A percentile compares a stretch with the other conserved stretches of the same genome.
Conservation (phyloP, 1,140 invertebrate species). For the Frieseomelitta varia region DNA sequence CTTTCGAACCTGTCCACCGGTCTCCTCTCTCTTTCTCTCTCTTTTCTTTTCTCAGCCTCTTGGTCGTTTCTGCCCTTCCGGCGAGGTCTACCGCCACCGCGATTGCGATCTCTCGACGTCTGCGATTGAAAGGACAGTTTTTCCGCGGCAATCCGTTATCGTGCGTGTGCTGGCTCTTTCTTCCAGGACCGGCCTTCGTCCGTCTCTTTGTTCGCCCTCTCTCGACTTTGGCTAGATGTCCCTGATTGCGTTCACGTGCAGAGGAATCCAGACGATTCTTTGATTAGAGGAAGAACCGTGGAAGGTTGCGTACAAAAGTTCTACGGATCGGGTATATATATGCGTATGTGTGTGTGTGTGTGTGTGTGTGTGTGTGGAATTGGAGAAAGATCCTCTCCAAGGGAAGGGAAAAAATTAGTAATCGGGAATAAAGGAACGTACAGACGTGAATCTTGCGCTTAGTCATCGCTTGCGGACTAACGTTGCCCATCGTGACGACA, state of each 20-base stretch:
- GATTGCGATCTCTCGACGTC: conserved; percentile 62
- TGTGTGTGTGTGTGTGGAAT: neutral
- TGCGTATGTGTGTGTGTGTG: too few species aligned
- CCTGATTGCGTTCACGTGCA: conserved; percentile 26
- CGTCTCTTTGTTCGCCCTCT: conserved; percentile 34
- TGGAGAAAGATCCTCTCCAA: neutral
- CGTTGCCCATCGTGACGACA: neutral
- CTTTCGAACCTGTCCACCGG: conserved; percentile 40
- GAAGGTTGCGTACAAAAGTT: neutral
- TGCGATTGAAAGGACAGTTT: conserved; percentile 56
- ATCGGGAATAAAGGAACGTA: neutral
- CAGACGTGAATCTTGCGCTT: neutral
- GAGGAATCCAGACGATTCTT: conserved; percentile 12
- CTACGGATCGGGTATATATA: neutral
- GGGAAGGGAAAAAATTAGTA: neutral
- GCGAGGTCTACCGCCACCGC: conserved; percentile 10
- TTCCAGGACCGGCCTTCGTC: neutral
- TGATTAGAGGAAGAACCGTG: neutral
- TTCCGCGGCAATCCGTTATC: conserved; percentile 46
- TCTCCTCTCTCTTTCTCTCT: conserved; percentile 17
- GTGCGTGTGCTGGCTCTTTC: conserved; percentile 36
- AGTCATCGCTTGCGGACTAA: too few species aligned
- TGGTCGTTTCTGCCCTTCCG: conserved; percentile 23
- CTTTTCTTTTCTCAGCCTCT: neutral
- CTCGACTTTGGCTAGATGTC: neutral